phyloP scores from a whole-genome alignment of 1,140 invertebrate species.

The Anoplolepis gracilipes region DNA sequence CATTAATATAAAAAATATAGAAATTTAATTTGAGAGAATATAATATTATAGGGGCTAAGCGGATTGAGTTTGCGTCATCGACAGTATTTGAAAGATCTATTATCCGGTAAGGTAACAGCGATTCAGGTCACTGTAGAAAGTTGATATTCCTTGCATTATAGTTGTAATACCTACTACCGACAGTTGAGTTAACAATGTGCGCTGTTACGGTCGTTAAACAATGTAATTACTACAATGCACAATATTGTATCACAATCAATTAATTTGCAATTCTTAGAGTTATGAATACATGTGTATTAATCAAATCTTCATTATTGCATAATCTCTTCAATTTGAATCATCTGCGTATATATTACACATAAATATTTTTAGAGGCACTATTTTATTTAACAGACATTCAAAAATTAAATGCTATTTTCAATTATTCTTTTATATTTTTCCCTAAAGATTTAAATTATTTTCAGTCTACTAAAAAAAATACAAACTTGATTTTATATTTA shows the following conservation, averaged over 20 bases:
- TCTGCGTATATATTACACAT: too few relatives aligned
- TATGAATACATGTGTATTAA: not conserved
- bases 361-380: not conserved
- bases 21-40: constrained; percentile 7
- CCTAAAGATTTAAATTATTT: not conserved
- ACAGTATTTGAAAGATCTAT: constrained; percentile 61
- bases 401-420: constrained; percentile 19
- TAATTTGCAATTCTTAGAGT: constrained; percentile 14
- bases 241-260: constrained; percentile 48
- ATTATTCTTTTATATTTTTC: not conserved
- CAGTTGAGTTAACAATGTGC: constrained; percentile 46
- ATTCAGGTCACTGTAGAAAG: constrained; percentile 62
- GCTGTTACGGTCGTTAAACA: constrained; percentile 43
- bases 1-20: not conserved
- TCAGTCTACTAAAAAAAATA: too few relatives aligned
- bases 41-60: constrained; percentile 31
- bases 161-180: constrained; percentile 45
- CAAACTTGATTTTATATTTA: too few relatives aligned
- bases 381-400: not conserved
- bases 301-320: constrained; percentile 10
- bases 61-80: constrained; percentile 57
- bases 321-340: not conserved
- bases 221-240: constrained; percentile 37
- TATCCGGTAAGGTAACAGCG: constrained; percentile 40
- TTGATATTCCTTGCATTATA: constrained; percentile 56